Percentiles rank a stretch among this genome's conserved stretches.
phyloP scores from a whole-genome alignment of 2,113 vertebrate genomes.

The Empidonax traillii region DNA sequence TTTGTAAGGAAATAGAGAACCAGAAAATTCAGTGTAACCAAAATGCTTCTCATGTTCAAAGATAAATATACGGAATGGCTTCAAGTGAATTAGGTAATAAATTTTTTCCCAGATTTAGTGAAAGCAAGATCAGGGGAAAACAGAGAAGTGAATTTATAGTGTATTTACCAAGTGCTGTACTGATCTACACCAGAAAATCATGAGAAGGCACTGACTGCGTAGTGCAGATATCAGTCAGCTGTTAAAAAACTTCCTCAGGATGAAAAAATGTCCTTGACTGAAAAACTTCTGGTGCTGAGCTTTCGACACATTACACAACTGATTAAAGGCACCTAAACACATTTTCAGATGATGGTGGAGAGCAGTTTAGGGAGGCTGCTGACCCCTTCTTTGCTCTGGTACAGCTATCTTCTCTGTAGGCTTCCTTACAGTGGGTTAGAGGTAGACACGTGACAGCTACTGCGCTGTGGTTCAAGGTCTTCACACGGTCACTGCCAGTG shows the following conservation, averaged over 20 bases:
- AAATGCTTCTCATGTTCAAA: neutral
- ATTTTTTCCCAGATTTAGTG: neutral
- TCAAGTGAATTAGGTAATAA: neutral
- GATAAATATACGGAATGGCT: neutral
- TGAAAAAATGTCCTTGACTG: neutral
- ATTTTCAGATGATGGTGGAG: neutral
- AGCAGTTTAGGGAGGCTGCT: neutral
- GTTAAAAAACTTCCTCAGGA: neutral
- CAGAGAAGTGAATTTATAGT: neutral
- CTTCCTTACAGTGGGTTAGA: neutral
- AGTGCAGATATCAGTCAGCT: neutral
- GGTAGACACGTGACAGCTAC: fast-evolving
- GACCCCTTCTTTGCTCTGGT: neutral
- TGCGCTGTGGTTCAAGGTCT: fast-evolving
- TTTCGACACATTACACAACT: fast-evolving
- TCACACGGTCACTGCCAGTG: neutral
- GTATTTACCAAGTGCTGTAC: neutral
- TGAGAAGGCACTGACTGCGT: neutral
- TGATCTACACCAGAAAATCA: neutral
- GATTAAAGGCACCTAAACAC: neutral
- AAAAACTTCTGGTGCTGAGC: neutral
- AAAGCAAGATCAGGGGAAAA: neutral
- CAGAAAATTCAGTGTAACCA: neutral
- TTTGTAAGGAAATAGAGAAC: neutral
- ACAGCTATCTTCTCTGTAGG: neutral